Conservation (phyloP, 1,140 invertebrate genomes). For the Atopsyche davidsoni region DNA sequence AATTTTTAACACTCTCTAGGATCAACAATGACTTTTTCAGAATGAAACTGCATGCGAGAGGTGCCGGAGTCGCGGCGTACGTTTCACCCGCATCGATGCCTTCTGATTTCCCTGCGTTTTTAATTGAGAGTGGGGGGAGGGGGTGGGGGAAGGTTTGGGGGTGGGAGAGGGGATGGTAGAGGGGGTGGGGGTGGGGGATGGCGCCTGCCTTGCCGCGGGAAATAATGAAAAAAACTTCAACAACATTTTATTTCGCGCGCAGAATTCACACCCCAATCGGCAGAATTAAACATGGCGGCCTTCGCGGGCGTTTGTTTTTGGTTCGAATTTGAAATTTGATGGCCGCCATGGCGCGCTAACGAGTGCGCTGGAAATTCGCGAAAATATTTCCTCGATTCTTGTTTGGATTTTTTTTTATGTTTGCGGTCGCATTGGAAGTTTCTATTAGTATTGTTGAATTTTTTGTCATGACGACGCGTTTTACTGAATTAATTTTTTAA, state of each 20-base stretch:
- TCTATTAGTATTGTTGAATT: not conserved
- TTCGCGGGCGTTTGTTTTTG: conserved; percentile 14
- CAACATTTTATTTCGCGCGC: conserved; percentile 3
- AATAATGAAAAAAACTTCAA: not conserved
- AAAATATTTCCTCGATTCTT: not conserved
- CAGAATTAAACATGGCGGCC: conserved; percentile 20
- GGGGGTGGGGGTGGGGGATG: too few species aligned
- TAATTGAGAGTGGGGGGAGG: too few species aligned
- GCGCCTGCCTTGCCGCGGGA: not conserved
- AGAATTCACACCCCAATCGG: conserved; percentile 26
- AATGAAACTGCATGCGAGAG: too few species aligned
- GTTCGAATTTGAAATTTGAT: conserved; percentile 19
- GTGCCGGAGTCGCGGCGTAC: too few species aligned
- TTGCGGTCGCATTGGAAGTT: not conserved
- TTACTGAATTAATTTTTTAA: too few species aligned
- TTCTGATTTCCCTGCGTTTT: too few species aligned
- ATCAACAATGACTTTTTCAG: too few species aligned
- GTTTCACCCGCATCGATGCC: too few species aligned
- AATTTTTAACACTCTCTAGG: too few species aligned
- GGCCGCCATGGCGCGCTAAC: conserved; percentile 8
- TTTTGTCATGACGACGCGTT: too few species aligned
- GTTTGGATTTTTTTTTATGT: not conserved
- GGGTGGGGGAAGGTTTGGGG: too few species aligned
- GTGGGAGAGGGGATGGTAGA: too few species aligned
- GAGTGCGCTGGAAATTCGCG: conserved; percentile 4